Percentiles rank a stretch among this genome's conserved stretches.
These are phyloP conservation scores for Chouioia cunea DNA, from an alignment of 2,888 invertebrate species.

Conservation along the genomic window DNA sequence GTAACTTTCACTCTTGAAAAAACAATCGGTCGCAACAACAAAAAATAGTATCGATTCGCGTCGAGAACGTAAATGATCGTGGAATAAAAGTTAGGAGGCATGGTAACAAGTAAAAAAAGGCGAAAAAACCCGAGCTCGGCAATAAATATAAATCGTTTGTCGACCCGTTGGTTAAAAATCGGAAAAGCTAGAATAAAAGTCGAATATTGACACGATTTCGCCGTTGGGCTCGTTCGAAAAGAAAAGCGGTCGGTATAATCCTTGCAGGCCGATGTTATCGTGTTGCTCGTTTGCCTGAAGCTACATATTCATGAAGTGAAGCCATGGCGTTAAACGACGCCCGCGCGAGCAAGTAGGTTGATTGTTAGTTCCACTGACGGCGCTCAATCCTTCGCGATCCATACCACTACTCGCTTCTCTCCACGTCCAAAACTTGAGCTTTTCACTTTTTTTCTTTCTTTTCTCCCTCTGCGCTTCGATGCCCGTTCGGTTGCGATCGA, in stretches of 20 bases:
- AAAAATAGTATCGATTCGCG: too few species aligned
- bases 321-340: slow-evolving; percentile 44
- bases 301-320: slow-evolving; percentile 49
- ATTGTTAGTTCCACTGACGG: slow-evolving; percentile 45
- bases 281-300: slow-evolving; percentile 22
- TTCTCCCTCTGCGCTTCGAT: neutral
- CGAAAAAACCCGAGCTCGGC: too few species aligned
- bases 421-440: neutral
- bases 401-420: too few species aligned
- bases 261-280: slow-evolving; percentile 1
- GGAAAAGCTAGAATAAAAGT: too few species aligned
- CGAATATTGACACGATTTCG: slow-evolving; percentile 22
- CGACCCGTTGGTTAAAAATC: too few species aligned
- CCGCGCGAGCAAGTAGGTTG: slow-evolving; percentile 54
- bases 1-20: too few species aligned
- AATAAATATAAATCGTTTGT: too few species aligned
- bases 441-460: neutral
- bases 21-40: too few species aligned
- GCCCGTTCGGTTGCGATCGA: neutral
- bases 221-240: slow-evolving; percentile 8
- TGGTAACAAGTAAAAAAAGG: too few species aligned
- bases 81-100: too few species aligned
- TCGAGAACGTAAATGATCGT: too few species aligned
- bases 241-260: neutral
- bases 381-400: neutral